Evolutionary conservation across 1,140 invertebrate species (phyloP).

Genomic region (Sarcophaga bullata): DNA sequence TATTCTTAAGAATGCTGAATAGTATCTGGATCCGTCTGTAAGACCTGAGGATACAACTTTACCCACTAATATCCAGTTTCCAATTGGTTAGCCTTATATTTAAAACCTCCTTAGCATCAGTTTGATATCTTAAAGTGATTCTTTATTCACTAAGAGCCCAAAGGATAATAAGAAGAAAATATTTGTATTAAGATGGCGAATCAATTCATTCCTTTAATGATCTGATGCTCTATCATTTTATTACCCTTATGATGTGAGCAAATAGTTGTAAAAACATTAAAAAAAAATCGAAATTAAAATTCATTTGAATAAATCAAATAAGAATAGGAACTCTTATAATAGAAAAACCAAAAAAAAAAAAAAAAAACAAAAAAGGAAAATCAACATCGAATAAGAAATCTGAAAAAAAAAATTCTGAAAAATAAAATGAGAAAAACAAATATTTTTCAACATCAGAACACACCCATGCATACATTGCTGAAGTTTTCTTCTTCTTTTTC

Average conservation of each 20-base stretch:
- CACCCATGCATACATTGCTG: slow-evolving; percentile 5
- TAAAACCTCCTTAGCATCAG: too few relatives aligned
- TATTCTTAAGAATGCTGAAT: too few relatives aligned
- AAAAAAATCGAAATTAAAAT: slow-evolving; percentile 1
- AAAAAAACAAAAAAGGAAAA: background rate
- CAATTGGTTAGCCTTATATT: too few relatives aligned
- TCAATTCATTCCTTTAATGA: too few relatives aligned
- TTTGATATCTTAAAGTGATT: too few relatives aligned
- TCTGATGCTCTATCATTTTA: background rate
- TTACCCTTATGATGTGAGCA: background rate
- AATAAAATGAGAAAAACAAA: too few relatives aligned
- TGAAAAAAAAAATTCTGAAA: background rate
- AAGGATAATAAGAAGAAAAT: too few relatives aligned
- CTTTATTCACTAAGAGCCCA: too few relatives aligned
- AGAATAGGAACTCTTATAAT: background rate
- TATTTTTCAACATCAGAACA: background rate
- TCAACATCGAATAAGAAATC: background rate
- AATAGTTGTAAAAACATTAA: background rate
- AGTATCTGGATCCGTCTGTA: too few relatives aligned
- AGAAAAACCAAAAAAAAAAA: background rate
- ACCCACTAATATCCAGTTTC: too few relatives aligned
- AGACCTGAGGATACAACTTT: too few relatives aligned
- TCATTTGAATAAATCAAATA: slow-evolving; percentile 19
- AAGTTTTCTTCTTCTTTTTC: background rate
- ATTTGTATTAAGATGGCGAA: too few relatives aligned